phyloP scores from a whole-genome alignment of 2,113 vertebrate species.

The Bungarus multicinctus region DNA sequence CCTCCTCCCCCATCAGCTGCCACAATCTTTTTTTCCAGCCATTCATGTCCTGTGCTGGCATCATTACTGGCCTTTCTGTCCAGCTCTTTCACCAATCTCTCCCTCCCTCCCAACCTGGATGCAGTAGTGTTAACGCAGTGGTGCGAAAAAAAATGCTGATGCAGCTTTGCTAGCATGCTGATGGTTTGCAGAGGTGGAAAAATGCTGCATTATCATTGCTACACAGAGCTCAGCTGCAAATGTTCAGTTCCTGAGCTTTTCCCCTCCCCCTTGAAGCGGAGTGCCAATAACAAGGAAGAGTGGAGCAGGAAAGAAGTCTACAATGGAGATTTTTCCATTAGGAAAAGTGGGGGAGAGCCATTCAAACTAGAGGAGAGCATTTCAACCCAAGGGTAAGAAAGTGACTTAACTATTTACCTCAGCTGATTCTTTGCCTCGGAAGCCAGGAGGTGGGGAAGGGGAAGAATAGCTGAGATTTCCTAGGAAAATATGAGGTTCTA shows the following conservation, averaged over 20 bases:
- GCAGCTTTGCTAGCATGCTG: not conserved
- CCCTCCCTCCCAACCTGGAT: not conserved
- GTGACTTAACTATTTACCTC: not conserved
- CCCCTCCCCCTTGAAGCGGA: not conserved
- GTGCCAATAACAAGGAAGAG: not conserved
- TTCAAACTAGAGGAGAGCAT: not conserved
- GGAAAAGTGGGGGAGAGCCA: not conserved
- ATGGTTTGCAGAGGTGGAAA: not conserved
- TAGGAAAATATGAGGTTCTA: not conserved
- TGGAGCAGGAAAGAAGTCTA: too few relatives aligned
- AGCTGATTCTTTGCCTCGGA: not conserved
- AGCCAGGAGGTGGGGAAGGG: not conserved
- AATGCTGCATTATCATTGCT: not conserved
- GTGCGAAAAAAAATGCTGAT: not conserved
- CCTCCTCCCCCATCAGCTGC: not conserved
- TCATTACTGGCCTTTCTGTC: not conserved
- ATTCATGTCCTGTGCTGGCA: not conserved
- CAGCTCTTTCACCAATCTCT: not conserved
- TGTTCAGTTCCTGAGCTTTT: not conserved
- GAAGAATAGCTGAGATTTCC: not conserved
- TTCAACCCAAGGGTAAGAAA: slow-evolving; percentile 1
- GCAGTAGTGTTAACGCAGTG: not conserved
- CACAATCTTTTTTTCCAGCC: not conserved
- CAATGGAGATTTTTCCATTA: not conserved
- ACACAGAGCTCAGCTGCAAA: not conserved